Evolutionary conservation across 2,113 vertebrate genomes (phyloP).

Genomic region (Toxotes chatareus): DNA sequence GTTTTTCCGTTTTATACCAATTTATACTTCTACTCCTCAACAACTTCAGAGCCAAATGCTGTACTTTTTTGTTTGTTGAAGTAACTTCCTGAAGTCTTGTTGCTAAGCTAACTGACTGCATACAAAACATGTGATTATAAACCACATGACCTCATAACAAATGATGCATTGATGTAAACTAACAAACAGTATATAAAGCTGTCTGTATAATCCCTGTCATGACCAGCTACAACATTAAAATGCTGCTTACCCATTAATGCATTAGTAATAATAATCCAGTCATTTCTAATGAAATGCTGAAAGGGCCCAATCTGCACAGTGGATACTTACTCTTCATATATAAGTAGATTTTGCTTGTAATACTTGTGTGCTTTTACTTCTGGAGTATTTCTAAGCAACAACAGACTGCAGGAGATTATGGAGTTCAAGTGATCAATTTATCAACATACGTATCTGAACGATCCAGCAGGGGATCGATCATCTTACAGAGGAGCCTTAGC

Average conservation of each 20-base stretch:
- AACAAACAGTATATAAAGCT: neutral
- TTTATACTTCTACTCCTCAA: neutral
- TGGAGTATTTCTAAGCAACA: neutral
- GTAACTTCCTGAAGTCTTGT: neutral
- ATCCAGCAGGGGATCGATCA: constrained; percentile 5
- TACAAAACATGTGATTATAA: neutral
- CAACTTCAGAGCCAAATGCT: neutral
- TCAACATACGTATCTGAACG: neutral
- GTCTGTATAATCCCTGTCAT: neutral
- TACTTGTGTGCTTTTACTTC: neutral
- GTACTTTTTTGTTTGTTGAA: neutral
- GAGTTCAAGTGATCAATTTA: neutral
- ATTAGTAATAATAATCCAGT: neutral
- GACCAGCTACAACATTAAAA: neutral
- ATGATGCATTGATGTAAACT: too few species aligned
- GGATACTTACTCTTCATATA: neutral
- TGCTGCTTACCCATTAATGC: neutral
- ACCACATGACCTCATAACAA: too few species aligned
- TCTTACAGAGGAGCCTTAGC: constrained; percentile 17
- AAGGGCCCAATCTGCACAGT: neutral
- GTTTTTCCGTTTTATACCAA: neutral
- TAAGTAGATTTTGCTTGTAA: neutral
- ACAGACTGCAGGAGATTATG: neutral
- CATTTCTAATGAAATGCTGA: neutral
- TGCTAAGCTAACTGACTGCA: neutral